These are phyloP conservation scores for Artemia sinica DNA, from an alignment of 2,888 invertebrate species.

Conservation along the genomic window DNA sequence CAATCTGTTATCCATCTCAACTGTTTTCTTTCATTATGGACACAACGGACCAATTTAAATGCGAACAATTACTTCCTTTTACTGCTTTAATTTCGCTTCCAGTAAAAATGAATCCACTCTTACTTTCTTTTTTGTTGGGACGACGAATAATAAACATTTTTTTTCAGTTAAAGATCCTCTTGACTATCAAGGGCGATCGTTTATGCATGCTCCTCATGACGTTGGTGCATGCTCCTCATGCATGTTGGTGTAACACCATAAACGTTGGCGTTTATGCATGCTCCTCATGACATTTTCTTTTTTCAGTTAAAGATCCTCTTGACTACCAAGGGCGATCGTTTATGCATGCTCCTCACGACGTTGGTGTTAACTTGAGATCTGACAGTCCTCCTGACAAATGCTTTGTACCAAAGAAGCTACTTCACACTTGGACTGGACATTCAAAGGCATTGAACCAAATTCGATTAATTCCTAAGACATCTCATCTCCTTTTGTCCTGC, in stretches of 20 bases:
- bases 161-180: constrained; percentile 66
- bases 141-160: constrained; percentile 15
- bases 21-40: no score
- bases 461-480: constrained; percentile 82
- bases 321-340: constrained; percentile 96
- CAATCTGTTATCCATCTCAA: no score
- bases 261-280: constrained; percentile 77
- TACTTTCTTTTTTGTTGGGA: no score
- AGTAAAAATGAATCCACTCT: no score
- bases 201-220: constrained; percentile 78
- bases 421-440: constrained; percentile 93
- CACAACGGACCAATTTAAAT: no score
- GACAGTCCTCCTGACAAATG: constrained; percentile 81
- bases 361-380: constrained; percentile 69
- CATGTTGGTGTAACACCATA: no score
- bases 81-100: no score
- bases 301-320: constrained; percentile 66
- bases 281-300: constrained; percentile 69
- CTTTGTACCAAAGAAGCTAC: constrained; percentile 84
- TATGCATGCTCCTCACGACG: constrained; percentile 76
- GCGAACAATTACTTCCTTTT: no score
- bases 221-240: no score
- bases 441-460: constrained; percentile 88
- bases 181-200: constrained; percentile 93
- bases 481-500: constrained; percentile 81